Base-by-base conservation (phyloP, 2,113 vertebrate genomes). In the Neogale vison region DNA sequence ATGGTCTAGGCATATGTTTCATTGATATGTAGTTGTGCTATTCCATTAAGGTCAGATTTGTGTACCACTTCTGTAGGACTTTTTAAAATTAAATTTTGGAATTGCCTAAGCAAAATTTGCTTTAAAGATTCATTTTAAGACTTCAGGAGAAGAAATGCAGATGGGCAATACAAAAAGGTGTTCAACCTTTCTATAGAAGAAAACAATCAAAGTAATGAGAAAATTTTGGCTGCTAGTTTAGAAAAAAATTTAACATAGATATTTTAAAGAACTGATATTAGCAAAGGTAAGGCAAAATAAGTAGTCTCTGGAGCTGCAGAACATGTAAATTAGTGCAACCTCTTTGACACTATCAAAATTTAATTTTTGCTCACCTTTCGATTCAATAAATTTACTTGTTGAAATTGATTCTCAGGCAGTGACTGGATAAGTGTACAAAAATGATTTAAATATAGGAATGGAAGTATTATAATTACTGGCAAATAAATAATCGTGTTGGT, bases 351-450 rank as follows among this genome's bases (percentile, higher is more conserved):
- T 77, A 69, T 79, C 7, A 85, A 88, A 65, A 72, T 63, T 69
- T 81, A 67, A 76, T 12, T 93, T 86, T 36, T 79, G 1, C 50
- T 42, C 8, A 61, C 1, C n/a, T 7, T 71, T 36, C 52, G 50
- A 61, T 90, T 26, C 23, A 85, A 13, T 5, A 93, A 93, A 81
- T 86, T 52, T 88, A 18, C 5, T 85, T 89, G 23, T 39, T 90
- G 36, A 87, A 93, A 69, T 76, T 77, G 90, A 55, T 90, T 87
- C 55, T 86, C 34, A 93, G 45, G 17, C 74, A 90, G 80, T 59
- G 63, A 52, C 57, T 5, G 4, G 10, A 47, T 6, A 89, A 29
- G 5, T 88, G 7, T 74, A 26, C 57, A 95, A 67, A 90, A 39
- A 57, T 47, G 29, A 87, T 80, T 88, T 83, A 57, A 89, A 79